Conservation (phyloP, 2,888 invertebrate genomes). For the Malacosoma neustria region DNA sequence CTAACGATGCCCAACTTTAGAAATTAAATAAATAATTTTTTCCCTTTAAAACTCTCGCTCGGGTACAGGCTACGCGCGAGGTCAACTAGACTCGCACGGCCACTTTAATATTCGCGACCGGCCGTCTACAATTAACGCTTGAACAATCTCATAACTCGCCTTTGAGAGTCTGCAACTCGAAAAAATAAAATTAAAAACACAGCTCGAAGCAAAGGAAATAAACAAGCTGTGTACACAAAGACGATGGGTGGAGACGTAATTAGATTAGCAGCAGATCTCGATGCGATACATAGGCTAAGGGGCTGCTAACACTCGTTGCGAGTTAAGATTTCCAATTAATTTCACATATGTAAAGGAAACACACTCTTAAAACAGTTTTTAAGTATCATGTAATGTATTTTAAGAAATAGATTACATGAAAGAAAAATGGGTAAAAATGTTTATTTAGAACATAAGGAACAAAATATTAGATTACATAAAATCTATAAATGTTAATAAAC, state of each 20-base stretch:
- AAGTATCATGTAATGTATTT: too few species aligned
- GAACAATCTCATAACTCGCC: conserved; percentile 72
- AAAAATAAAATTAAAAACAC: conserved; percentile 54
- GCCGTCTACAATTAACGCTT: conserved; percentile 71
- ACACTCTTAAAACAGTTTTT: too few species aligned
- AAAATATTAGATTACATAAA: too few species aligned
- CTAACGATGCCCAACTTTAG: conserved; percentile 21
- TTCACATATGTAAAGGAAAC: too few species aligned
- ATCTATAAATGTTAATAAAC: too few species aligned
- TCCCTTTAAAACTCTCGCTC: conserved; percentile 26
- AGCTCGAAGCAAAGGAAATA: conserved; percentile 43
- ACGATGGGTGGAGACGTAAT: conserved; percentile 40
- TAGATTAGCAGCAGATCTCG: conserved; percentile 52
- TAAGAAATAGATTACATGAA: too few species aligned
- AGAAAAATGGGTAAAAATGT: too few species aligned
- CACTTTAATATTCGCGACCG: conserved; percentile 69
- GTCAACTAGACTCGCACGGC: conserved; percentile 53
- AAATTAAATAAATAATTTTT: conserved; percentile 54
- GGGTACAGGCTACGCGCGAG: conserved; percentile 26
- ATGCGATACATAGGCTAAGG: conserved; percentile 27
- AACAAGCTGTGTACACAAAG: conserved; percentile 44
- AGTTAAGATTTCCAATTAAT: too few species aligned
- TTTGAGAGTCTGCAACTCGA: conserved; percentile 53
- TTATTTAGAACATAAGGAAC: too few species aligned
- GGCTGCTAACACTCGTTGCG: too few species aligned